phyloP scores from a whole-genome alignment of 2,113 vertebrate species.

The Oryzias celebensis region DNA sequence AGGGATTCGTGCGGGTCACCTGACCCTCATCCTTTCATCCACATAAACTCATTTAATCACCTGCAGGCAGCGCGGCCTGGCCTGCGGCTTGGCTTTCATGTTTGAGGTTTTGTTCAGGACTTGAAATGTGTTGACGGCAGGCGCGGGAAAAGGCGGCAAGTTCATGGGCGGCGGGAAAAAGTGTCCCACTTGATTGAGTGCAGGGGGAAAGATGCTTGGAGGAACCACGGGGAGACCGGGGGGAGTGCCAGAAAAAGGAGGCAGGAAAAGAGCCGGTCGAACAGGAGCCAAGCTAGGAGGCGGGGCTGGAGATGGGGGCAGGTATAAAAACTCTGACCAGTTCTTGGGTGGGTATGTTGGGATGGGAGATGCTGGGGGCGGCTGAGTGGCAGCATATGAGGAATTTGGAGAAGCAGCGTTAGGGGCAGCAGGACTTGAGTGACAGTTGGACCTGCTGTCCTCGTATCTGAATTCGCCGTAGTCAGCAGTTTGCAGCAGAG shows the following conservation, averaged over 20 bases:
- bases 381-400: background rate
- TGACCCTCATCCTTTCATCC: background rate
- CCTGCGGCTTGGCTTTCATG: conserved; percentile 2
- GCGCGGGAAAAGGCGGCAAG: background rate
- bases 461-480: background rate
- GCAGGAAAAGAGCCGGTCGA: conserved; percentile 12
- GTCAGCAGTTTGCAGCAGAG: background rate
- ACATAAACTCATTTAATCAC: conserved; percentile 32
- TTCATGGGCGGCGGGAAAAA: conserved; percentile 9
- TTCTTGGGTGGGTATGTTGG: conserved; percentile 21
- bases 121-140: background rate
- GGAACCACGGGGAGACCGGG: conserved; percentile 4
- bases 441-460: background rate
- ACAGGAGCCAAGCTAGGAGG: conserved; percentile 2
- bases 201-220: conserved; percentile 26
- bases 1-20: too few relatives aligned
- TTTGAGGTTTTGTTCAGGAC: conserved; percentile 17
- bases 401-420: conserved; percentile 3
- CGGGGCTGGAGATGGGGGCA: background rate
- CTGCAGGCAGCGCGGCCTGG: conserved; percentile 58
- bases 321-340: background rate
- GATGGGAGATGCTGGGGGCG: conserved; percentile 1
- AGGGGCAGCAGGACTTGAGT: background rate
- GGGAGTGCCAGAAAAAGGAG: conserved; percentile 18
- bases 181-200: conserved; percentile 1